These are phyloP conservation scores for Leucania comma DNA, from an alignment of 2,888 invertebrate genomes.

Conservation along the genomic window DNA sequence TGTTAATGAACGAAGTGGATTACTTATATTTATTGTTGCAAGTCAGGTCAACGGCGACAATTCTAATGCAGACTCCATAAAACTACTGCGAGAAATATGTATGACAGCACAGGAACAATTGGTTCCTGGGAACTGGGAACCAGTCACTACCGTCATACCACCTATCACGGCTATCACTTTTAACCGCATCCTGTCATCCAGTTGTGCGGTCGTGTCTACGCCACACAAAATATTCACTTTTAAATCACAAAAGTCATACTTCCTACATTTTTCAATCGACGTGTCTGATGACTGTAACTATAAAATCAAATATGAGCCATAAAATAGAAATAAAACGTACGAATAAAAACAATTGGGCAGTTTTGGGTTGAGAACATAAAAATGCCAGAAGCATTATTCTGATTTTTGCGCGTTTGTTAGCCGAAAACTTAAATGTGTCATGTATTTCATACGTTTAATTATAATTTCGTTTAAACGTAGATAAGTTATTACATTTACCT, in stretches of 20 bases:
- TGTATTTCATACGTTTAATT: conserved; percentile 5
- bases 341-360: conserved; percentile 63
- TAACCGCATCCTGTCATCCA: conserved; percentile 74
- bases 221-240: conserved; percentile 58
- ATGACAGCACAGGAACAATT: conserved; percentile 57
- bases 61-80: conserved; percentile 27
- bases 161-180: conserved; percentile 59
- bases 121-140: conserved; percentile 59
- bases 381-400: conserved; percentile 45
- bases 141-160: conserved; percentile 59
- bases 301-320: conserved; percentile 54
- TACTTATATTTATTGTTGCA: conserved; percentile 23
- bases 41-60: background rate
- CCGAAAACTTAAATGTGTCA: background rate
- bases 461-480: background rate
- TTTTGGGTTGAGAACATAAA: conserved; percentile 47
- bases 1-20: conserved; percentile 4
- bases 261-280: conserved; percentile 55
- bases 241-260: conserved; percentile 52
- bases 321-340: conserved; percentile 65
- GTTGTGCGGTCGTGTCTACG: conserved; percentile 66
- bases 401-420: conserved; percentile 5
- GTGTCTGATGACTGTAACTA: conserved; percentile 43
- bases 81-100: conserved; percentile 33
- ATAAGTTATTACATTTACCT: conserved; percentile 27